These are phyloP conservation scores for Circaetus cinerascens DNA, from an alignment of 2,113 vertebrate species.

Conservation along the genomic window DNA sequence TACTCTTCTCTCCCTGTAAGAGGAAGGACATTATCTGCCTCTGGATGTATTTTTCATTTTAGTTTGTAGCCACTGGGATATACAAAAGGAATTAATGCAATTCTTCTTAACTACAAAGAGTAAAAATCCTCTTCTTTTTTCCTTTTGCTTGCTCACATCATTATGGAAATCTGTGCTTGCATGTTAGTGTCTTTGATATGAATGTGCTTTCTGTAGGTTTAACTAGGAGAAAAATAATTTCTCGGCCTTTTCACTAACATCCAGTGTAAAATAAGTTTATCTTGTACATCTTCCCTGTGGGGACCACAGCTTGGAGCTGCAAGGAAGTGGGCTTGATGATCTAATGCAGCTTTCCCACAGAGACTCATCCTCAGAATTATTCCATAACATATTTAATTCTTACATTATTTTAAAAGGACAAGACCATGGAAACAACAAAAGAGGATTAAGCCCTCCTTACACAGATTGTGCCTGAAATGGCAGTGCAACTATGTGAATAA, in stretches of 20 bases:
- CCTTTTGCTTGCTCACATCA: neutral
- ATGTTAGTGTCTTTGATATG: neutral
- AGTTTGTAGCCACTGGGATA: neutral
- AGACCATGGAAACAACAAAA: neutral
- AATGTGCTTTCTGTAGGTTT: neutral
- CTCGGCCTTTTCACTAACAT: neutral
- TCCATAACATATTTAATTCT: neutral
- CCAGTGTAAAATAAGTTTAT: neutral
- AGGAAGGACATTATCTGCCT: neutral
- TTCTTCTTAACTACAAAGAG: neutral
- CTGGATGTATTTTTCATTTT: neutral
- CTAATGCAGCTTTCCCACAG: neutral
- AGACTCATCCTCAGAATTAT: neutral
- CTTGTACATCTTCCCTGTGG: neutral
- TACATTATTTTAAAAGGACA: conserved; percentile 8
- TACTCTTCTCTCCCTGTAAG: neutral
- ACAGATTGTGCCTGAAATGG: neutral
- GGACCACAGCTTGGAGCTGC: neutral
- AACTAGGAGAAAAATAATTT: neutral
- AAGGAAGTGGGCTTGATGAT: neutral
- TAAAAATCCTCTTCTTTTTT: neutral
- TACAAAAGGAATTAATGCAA: neutral
- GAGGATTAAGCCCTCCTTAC: neutral
- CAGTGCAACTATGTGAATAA: neutral
- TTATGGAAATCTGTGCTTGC: neutral